A percentile compares a stretch with the other conserved stretches of the same genome.
Conservation (phyloP, 2,888 invertebrate species). For the Agrotis segetum region DNA sequence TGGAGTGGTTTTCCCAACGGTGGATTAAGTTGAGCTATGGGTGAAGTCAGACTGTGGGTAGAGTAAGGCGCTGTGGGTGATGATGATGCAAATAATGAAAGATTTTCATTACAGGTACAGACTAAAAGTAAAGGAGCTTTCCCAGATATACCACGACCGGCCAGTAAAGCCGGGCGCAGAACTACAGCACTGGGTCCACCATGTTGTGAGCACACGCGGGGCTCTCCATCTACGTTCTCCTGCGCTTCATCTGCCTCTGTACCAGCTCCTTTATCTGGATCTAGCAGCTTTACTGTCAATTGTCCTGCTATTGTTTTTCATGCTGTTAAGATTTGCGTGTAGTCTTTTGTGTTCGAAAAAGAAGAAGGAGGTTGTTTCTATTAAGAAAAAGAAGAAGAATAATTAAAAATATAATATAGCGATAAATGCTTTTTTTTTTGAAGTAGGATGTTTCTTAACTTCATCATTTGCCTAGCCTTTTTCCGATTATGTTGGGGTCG, state of each 20-base stretch:
- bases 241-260: slow-evolving; percentile 60
- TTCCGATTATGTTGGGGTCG: too few relatives aligned
- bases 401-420: neutral
- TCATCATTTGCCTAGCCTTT: too few relatives aligned
- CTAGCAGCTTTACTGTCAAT: slow-evolving; percentile 38
- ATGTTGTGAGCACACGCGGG: slow-evolving; percentile 90
- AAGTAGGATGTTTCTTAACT: neutral
- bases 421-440: neutral
- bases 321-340: slow-evolving; percentile 27
- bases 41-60: too few relatives aligned
- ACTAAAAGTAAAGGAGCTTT: slow-evolving; percentile 62
- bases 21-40: too few relatives aligned
- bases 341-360: slow-evolving; percentile 30
- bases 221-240: slow-evolving; percentile 81
- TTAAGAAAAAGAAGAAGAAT: slow-evolving; percentile 41
- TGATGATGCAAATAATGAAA: too few relatives aligned
- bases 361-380: neutral
- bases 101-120: slow-evolving; percentile 60
- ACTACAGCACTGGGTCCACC: slow-evolving; percentile 92
- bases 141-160: slow-evolving; percentile 73
- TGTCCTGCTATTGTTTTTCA: neutral
- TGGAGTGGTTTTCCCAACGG: too few relatives aligned
- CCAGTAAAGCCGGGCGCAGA: slow-evolving; percentile 90
- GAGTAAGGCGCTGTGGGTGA: too few relatives aligned
- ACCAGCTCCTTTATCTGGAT: slow-evolving; percentile 74